Percentiles rank a stretch among this genome's conserved stretches.
Conservation (phyloP, 2,797 vertebrate species). For the Chiroxiphia lanceolata region DNA sequence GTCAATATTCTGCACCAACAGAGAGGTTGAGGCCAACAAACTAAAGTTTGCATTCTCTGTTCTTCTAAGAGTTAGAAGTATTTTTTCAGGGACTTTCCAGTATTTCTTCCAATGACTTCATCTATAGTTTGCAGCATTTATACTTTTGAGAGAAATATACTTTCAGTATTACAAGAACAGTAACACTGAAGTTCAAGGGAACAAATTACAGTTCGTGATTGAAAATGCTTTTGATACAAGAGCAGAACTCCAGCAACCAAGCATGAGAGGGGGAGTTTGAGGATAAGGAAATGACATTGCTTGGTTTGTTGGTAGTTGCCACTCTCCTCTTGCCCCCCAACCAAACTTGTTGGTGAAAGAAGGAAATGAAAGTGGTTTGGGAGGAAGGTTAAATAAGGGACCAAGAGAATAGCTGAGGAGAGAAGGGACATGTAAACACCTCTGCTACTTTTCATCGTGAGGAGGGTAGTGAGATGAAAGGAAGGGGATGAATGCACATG, state of each 20-base stretch:
- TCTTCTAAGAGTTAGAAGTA: neutral
- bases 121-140: neutral
- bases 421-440: neutral
- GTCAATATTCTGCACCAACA: neutral
- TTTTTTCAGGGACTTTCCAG: slow-evolving; percentile 51
- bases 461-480: neutral
- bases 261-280: neutral
- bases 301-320: neutral
- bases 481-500: neutral
- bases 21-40: neutral
- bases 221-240: neutral
- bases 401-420: neutral
- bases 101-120: neutral
- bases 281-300: neutral
- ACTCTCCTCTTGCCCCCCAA: neutral
- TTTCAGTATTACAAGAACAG: neutral
- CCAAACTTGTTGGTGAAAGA: neutral
- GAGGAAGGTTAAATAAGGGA: neutral
- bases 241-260: neutral
- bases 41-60: neutral
- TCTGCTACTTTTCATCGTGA: neutral
- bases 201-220: neutral
- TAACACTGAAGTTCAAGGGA: accelerated
- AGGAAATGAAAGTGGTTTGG: neutral
- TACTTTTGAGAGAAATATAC: neutral